Conservation (phyloP, 1,140 invertebrate species). For the silkworm (Bombyx mori) region ASM3026992v2 NC_085128.1:5733501-5734000, state of each 20-base stretch:
- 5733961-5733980: no score
- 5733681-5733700: conserved; percentile 14
- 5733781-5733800: conserved; percentile 35
- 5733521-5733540: no score
- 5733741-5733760: conserved; percentile 24
- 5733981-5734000: no score
- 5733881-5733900: conserved; percentile 26
- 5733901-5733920: neutral
- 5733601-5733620: no score
- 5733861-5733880: conserved; percentile 38
- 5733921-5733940: no score
- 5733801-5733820: conserved; percentile 26
- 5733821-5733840: conserved; percentile 37
- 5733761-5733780: conserved; percentile 18
- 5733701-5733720: conserved; percentile 17
- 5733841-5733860: conserved; percentile 38
- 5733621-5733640: conserved; percentile 4
- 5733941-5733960: neutral
- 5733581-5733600: no score
- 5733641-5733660: conserved; percentile 4
- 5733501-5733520: no score
- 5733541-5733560: no score
- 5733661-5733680: conserved; percentile 1
- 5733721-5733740: conserved; percentile 22
- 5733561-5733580: no score